Evolutionary conservation across 2,113 vertebrate species (phyloP).

Genomic region (Ailuropoda melanoleuca): DNA sequence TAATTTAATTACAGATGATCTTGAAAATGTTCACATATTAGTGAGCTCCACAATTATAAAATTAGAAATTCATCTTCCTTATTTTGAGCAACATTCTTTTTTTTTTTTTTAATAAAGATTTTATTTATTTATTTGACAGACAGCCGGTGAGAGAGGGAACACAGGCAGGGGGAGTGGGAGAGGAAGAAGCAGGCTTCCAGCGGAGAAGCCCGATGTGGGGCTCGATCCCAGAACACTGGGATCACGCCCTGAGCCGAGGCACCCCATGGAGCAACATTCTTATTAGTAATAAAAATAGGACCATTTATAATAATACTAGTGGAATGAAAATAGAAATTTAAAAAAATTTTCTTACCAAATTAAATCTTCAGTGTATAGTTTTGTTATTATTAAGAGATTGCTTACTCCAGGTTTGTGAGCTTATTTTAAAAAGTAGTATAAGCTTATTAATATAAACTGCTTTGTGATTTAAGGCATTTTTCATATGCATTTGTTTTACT

Average conservation of each 20-base stretch:
- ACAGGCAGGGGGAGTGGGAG: too few species aligned
- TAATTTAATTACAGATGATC: slow-evolving; percentile 29
- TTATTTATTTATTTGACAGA: too few species aligned
- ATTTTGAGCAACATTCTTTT: background rate
- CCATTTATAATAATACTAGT: background rate
- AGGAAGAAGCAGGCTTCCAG: too few species aligned
- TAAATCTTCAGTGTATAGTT: background rate
- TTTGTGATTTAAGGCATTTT: background rate
- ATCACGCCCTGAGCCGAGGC: too few species aligned
- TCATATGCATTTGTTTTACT: background rate
- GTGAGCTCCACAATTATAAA: background rate
- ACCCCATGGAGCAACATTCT: background rate
- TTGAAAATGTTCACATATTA: background rate
- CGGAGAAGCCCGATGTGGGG: too few species aligned
- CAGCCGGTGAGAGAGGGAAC: too few species aligned
- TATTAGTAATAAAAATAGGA: background rate
- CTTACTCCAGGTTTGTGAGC: background rate
- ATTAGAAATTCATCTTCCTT: background rate
- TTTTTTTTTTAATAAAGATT: too few species aligned
- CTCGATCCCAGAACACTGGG: too few species aligned
- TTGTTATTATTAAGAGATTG: slow-evolving; percentile 10
- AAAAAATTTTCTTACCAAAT: slow-evolving; percentile 16
- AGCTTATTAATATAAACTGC: background rate
- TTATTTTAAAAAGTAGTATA: background rate
- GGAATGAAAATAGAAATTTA: background rate